phyloP scores from a whole-genome alignment of 2,888 invertebrate species.

The Crepidodera aurea region DNA sequence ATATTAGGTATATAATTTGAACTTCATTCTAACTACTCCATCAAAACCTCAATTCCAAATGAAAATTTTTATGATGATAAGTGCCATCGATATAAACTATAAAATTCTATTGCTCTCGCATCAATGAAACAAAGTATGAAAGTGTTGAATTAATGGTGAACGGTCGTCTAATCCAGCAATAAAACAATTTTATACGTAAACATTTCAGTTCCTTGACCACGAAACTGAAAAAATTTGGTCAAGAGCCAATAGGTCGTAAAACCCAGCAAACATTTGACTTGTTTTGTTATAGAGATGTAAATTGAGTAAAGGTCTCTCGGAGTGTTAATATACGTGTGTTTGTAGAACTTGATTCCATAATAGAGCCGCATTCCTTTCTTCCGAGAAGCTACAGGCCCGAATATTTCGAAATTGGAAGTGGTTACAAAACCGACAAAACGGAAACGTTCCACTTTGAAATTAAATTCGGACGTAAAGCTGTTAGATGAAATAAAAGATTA shows the following conservation, averaged over 20 bases:
- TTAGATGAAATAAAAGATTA: too few relatives aligned
- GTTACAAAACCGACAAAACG: conserved; percentile 19
- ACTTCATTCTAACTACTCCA: too few relatives aligned
- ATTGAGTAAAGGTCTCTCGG: conserved; percentile 57
- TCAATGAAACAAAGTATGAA: not conserved
- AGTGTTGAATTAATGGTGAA: not conserved
- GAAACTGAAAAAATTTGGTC: conserved; percentile 46
- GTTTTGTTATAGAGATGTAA: conserved; percentile 60
- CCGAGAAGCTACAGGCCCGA: conserved; percentile 31
- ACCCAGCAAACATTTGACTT: conserved; percentile 55
- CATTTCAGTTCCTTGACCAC: conserved; percentile 1
- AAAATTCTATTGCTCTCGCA: not conserved
- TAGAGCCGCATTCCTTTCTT: conserved; percentile 60
- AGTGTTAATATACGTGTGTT: conserved; percentile 61
- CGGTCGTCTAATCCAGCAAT: not conserved
- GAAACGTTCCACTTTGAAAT: conserved; percentile 6
- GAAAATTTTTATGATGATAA: not conserved
- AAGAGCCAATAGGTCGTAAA: conserved; percentile 54
- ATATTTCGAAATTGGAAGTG: conserved; percentile 36
- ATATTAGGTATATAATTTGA: too few relatives aligned
- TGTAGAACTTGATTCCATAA: conserved; percentile 62
- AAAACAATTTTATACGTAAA: not conserved
- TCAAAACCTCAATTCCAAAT: too few relatives aligned
- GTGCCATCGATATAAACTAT: not conserved
- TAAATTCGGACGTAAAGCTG: too few relatives aligned